Conservation (phyloP, 2,797 vertebrate species). For the Chaetodon trifasciatus region DNA sequence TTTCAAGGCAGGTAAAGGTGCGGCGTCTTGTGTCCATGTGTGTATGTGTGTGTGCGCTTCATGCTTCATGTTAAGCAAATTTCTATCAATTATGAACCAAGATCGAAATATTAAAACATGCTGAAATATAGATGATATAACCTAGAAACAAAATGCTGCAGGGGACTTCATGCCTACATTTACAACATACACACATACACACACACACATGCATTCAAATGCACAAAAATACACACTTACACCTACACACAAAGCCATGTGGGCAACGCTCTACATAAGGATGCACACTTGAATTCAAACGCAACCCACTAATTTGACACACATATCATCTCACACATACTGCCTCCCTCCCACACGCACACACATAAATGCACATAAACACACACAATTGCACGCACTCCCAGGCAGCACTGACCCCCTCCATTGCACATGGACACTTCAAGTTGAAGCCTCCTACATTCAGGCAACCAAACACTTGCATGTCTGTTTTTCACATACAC, state of each 20-base stretch:
- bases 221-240: constrained; percentile 15
- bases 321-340: constrained; percentile 26
- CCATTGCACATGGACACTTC: constrained; percentile 6
- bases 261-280: constrained; percentile 20
- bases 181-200: constrained; percentile 3
- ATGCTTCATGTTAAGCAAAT: constrained; percentile 34
- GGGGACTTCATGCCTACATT: constrained; percentile 28
- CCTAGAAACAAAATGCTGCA: constrained; percentile 58
- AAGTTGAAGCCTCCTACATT: constrained; percentile 47
- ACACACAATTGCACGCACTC: not conserved
- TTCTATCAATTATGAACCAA: constrained; percentile 57
- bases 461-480: constrained; percentile 14
- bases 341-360: constrained; percentile 17
- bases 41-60: not conserved
- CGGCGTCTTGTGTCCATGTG: not conserved
- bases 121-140: constrained; percentile 71
- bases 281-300: constrained; percentile 48
- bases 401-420: not conserved
- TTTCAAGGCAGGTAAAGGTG: not conserved
- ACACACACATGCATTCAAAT: not conserved
- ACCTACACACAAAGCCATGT: constrained; percentile 30
- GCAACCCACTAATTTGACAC: constrained; percentile 55
- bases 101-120: constrained; percentile 46
- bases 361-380: constrained; percentile 5
- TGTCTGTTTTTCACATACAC: not conserved